Evolutionary conservation across 2,797 vertebrate genomes (phyloP).

Genomic region (Enteromius anoplus): DNA sequence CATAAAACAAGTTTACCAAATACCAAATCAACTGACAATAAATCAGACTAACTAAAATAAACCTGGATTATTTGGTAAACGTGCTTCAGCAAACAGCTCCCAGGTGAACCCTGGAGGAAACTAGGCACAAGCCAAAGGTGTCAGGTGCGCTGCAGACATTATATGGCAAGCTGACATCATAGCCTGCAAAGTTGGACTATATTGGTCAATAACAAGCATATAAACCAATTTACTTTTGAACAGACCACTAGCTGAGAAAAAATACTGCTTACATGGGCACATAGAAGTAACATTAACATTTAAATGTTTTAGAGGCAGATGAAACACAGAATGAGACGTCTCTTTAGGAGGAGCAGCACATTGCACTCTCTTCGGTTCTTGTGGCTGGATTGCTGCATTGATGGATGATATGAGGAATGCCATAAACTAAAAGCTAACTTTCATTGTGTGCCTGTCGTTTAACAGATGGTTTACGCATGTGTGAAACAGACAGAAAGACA

Average conservation of each 20-base stretch:
- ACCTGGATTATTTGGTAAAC: too few relatives aligned
- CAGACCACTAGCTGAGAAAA: background rate
- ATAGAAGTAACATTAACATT: background rate
- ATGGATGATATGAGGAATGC: slow-evolving; percentile 5
- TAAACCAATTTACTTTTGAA: background rate
- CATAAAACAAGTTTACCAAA: too few relatives aligned
- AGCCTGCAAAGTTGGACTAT: background rate
- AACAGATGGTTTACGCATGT: background rate
- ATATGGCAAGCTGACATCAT: background rate
- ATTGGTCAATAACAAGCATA: background rate
- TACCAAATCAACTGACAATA: too few relatives aligned
- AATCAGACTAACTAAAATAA: too few relatives aligned
- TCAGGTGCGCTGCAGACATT: background rate
- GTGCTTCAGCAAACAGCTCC: too few relatives aligned
- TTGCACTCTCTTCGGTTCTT: background rate
- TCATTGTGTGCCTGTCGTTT: background rate
- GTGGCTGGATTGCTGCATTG: background rate
- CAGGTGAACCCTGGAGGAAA: background rate
- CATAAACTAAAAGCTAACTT: background rate
- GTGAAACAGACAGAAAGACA: background rate
- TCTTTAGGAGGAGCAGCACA: background rate
- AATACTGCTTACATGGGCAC: background rate
- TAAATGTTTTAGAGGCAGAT: background rate
- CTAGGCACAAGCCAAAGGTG: background rate
- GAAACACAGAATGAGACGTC: background rate